Evolutionary conservation across 2,113 vertebrate species (phyloP).

Genomic region (Alexandromys fortis): DNA sequence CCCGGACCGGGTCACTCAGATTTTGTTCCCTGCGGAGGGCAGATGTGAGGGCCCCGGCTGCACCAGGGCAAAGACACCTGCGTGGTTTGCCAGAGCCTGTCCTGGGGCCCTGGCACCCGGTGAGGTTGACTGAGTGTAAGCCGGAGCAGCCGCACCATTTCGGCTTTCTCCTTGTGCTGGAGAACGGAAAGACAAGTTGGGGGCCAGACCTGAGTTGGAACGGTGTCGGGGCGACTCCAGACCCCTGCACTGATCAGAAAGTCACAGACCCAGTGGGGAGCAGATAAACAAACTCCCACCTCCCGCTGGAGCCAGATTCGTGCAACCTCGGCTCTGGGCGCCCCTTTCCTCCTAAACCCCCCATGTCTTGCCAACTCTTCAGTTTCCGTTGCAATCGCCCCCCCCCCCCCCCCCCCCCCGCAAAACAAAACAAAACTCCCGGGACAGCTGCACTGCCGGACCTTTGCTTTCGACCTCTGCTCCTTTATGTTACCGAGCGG

Average conservation of each 20-base stretch:
- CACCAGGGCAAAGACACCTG: background rate
- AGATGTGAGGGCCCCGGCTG: background rate
- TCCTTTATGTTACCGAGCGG: background rate
- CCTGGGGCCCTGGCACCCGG: background rate
- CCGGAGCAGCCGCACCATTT: accelerated
- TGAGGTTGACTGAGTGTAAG: background rate
- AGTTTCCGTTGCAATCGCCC: background rate
- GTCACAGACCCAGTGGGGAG: background rate
- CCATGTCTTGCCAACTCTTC: background rate
- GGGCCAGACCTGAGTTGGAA: background rate
- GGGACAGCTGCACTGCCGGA: background rate
- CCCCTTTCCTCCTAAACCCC: background rate
- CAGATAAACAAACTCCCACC: background rate
- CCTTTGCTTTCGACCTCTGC: background rate
- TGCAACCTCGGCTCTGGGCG: background rate
- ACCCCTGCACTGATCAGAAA: accelerated
- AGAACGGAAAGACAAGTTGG: background rate
- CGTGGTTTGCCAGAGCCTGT: background rate
- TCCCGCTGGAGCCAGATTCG: accelerated
- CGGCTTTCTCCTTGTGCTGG: background rate
- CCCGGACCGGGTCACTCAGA: background rate
- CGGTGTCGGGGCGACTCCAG: background rate
- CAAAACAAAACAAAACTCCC: background rate
- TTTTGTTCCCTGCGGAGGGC: background rate
- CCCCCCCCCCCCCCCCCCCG: background rate